Evolutionary conservation across 2,797 vertebrate species (phyloP), one percentile per base, ranked within the genome.

Genomic region (Sebastiscus tertius): DNA sequence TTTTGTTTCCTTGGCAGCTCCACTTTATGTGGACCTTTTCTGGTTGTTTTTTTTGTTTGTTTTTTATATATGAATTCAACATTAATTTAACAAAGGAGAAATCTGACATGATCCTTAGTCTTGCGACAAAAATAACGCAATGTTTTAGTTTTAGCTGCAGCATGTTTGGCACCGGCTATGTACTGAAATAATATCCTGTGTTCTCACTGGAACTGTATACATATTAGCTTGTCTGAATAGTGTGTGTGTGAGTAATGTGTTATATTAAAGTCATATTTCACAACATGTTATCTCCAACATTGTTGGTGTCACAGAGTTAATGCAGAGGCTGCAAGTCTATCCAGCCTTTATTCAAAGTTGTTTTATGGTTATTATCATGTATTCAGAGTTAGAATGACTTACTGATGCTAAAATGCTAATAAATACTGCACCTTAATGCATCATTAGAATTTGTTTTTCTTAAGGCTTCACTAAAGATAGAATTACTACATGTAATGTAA

Each of bases 1-100:
- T 86, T 39, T 59, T 22, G 79, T 86, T 81, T 89, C 75, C 81
- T 61, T 80, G 83, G 83, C 60, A 90, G 79, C 86, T 67, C 59
- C 20, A 63, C 62, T 59, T 81, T 27, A 20, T 55, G 33, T 63
- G 22, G 27, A 56, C 42, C 11, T 42, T 27, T 49, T 55, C 18
- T 52, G 49, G 39, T 20, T 49, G 6, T 49, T 42, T 42, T 42
- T 12, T 34, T 10, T 4, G 11, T 29, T 6, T 36, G 5, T 42
- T 33, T 69, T 42, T 3, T 4, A 63, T 36, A 3, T 6, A 55
- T 34, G 34, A 65, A 11, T 63, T 56, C 46, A 70, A 26, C 27
- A 55, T 34, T 29, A 61, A 11, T 63, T 56, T 55, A 70, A n/a
- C 33, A n/a, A 39, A 69, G 42, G 26, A 39, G 60, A 59, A 31